phyloP scores from a whole-genome alignment of 2,888 invertebrate genomes.

The Diaprepes abbreviatus region DNA sequence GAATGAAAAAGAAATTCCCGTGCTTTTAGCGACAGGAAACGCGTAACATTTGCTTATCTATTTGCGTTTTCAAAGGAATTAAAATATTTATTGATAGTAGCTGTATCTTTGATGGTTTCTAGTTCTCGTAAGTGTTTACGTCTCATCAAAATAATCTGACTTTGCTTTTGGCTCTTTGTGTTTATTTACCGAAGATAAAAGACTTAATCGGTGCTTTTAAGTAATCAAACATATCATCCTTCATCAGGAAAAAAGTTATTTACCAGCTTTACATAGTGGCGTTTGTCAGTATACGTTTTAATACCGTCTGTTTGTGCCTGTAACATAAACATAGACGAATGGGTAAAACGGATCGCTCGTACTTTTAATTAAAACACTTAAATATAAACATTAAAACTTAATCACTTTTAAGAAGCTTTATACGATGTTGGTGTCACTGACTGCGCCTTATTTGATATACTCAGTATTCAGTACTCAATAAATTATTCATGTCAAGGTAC shows the following conservation, averaged over 20 bases:
- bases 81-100: slow-evolving; percentile 64
- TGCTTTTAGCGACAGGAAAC: slow-evolving; percentile 55
- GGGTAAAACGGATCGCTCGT: slow-evolving; percentile 27
- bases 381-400: slow-evolving; percentile 21
- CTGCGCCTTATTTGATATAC: too few species aligned
- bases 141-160: slow-evolving; percentile 61
- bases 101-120: slow-evolving; percentile 61
- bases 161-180: slow-evolving; percentile 56
- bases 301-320: slow-evolving; percentile 44
- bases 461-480: too few species aligned
- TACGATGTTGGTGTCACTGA: too few species aligned
- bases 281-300: slow-evolving; percentile 47
- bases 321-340: slow-evolving; percentile 41
- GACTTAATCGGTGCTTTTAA: slow-evolving; percentile 63
- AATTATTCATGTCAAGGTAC: too few species aligned
- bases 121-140: slow-evolving; percentile 62
- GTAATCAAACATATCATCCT: slow-evolving; percentile 63
- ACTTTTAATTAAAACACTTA: slow-evolving; percentile 29
- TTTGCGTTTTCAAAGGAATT: slow-evolving; percentile 64
- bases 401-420: slow-evolving; percentile 5
- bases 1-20: slow-evolving; percentile 30
- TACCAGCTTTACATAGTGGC: slow-evolving; percentile 41
- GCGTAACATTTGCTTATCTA: slow-evolving; percentile 61
- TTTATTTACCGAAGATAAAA: slow-evolving; percentile 64
- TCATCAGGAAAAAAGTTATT: slow-evolving; percentile 55